Conservation (phyloP, 2,797 vertebrate species). For the Mus minutoides region DNA sequence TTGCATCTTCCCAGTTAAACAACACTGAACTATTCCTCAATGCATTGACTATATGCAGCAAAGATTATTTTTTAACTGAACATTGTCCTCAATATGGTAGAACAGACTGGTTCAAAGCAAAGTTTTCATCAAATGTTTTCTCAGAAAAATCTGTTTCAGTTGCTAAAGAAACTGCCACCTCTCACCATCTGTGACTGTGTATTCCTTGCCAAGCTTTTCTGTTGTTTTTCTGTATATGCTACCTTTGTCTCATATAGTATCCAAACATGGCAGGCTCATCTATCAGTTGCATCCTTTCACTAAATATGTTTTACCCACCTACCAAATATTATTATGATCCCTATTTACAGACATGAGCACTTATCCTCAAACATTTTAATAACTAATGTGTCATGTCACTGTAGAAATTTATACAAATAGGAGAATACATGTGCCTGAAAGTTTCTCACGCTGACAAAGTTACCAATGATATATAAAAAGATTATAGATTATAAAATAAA, state of each 20-base stretch:
- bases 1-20: background rate
- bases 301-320: slow-evolving; percentile 24
- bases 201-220: slow-evolving; percentile 60
- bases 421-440: background rate
- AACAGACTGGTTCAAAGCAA: slow-evolving; percentile 73
- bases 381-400: background rate
- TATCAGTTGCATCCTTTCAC: slow-evolving; percentile 42
- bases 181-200: slow-evolving; percentile 72
- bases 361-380: background rate
- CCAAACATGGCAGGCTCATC: slow-evolving; percentile 50
- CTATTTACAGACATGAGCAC: background rate
- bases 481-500: background rate
- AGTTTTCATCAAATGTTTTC: slow-evolving; percentile 79
- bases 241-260: slow-evolving; percentile 62
- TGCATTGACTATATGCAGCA: background rate
- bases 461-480: background rate
- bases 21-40: background rate
- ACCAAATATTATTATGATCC: slow-evolving; percentile 63
- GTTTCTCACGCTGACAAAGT: background rate
- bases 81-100: slow-evolving; percentile 64
- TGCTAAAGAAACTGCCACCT: slow-evolving; percentile 73
- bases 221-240: slow-evolving; percentile 66
- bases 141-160: slow-evolving; percentile 77
- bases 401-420: background rate
- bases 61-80: slow-evolving; percentile 17